phyloP scores from a whole-genome alignment of 2,888 invertebrate genomes.

The Chrysolina oricalcia region DNA sequence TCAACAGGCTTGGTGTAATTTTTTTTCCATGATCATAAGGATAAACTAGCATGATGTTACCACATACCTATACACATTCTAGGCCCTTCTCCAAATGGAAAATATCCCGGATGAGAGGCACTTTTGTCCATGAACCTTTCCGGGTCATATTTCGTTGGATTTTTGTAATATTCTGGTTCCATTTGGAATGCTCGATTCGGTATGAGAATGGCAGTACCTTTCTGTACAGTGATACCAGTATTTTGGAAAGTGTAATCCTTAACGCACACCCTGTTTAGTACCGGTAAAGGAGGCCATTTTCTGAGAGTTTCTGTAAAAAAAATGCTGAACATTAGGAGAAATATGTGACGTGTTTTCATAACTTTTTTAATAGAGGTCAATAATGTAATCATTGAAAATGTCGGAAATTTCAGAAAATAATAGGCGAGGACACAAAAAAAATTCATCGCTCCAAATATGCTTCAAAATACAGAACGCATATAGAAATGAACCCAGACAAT shows the following conservation, averaged over 20 bases:
- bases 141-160: conserved; percentile 69
- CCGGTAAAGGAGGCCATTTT: conserved; percentile 65
- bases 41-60: no score
- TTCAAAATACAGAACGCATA: no score
- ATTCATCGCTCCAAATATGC: no score
- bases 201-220: conserved; percentile 63
- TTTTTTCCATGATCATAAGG: no score
- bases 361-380: no score
- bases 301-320: conserved; percentile 66
- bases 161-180: conserved; percentile 65
- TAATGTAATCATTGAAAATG: no score
- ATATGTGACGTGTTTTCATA: no score
- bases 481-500: no score
- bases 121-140: conserved; percentile 67
- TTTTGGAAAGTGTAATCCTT: conserved; percentile 58
- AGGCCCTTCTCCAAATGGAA: conserved; percentile 66
- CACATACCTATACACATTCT: conserved; percentile 63
- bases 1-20: no score
- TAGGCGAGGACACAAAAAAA: no score
- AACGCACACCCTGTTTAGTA: conserved; percentile 57
- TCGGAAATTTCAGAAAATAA: no score
- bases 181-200: conserved; percentile 65
- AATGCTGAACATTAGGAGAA: neutral
- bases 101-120: conserved; percentile 57
- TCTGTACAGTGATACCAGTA: conserved; percentile 56